A percentile compares a stretch with the other conserved stretches of the same genome.
phyloP scores from a whole-genome alignment of 2,797 vertebrate species.

The Argya squamiceps region DNA sequence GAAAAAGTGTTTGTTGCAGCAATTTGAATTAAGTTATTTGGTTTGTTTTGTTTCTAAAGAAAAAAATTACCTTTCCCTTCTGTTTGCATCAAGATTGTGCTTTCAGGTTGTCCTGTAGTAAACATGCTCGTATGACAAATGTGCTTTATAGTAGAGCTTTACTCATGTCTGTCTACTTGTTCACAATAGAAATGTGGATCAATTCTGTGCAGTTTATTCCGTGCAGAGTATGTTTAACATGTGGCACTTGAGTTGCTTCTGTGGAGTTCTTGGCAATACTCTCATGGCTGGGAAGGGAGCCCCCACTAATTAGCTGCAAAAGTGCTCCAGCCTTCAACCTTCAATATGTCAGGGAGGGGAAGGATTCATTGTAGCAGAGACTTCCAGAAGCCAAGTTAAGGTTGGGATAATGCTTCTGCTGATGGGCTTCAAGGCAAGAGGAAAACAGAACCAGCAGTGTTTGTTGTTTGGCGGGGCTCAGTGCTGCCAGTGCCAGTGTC shows the following conservation, averaged over 20 bases:
- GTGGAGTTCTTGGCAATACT: conserved; percentile 36
- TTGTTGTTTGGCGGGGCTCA: conserved; percentile 2
- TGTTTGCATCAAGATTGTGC: neutral
- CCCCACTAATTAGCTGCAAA: conserved; percentile 55
- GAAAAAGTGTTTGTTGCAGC: neutral
- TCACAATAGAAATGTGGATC: conserved; percentile 1
- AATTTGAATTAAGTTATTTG: neutral
- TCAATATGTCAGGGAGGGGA: conserved; percentile 51
- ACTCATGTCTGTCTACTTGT: neutral
- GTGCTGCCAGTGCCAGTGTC: conserved; percentile 16
- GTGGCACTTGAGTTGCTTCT: conserved; percentile 43
- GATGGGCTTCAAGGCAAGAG: neutral
- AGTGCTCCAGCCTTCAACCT: conserved; percentile 48
- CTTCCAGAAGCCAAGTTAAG: conserved; percentile 46
- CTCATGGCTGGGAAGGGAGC: conserved; percentile 13
- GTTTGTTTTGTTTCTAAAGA: neutral
- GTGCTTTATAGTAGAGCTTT: neutral
- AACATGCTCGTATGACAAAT: neutral
- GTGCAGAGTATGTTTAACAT: conserved; percentile 36
- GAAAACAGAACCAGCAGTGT: conserved; percentile 51
- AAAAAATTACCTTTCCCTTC: neutral
- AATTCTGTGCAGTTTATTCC: neutral
- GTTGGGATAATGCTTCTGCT: conserved; percentile 42
- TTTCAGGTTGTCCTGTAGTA: neutral
- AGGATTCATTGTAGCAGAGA: conserved; percentile 27